A percentile compares a stretch with the other conserved stretches of the same genome.
Evolutionary conservation across 2,888 invertebrate species (phyloP).

Genomic region (Microchrysa polita): DNA sequence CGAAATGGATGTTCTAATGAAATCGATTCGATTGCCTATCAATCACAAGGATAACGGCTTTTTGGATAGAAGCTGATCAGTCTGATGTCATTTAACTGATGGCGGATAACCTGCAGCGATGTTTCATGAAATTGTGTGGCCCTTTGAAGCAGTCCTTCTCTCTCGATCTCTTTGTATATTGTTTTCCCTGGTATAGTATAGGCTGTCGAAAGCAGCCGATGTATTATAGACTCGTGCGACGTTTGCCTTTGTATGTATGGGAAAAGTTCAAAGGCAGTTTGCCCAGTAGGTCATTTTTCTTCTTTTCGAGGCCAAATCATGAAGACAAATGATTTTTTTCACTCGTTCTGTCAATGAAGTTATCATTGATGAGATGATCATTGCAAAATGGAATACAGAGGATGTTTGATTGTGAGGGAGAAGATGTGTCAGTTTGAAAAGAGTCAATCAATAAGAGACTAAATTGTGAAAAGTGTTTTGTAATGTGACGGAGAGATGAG

Average conservation of each 20-base stretch:
- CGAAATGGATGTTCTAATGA: conserved; percentile 49
- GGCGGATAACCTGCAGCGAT: conserved; percentile 20
- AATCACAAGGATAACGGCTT: conserved; percentile 47
- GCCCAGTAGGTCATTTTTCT: conserved; percentile 36
- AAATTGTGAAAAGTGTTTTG: neutral
- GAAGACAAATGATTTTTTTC: conserved; percentile 39
- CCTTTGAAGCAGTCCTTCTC: too few relatives aligned
- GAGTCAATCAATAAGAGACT: conserved; percentile 2
- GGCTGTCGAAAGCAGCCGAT: too few relatives aligned
- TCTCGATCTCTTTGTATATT: too few relatives aligned
- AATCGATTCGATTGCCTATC: conserved; percentile 49
- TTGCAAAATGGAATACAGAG: conserved; percentile 22
- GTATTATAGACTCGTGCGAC: too few relatives aligned
- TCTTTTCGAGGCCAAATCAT: conserved; percentile 32
- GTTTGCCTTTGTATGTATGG: neutral
- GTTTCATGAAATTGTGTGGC: neutral
- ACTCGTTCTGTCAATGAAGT: conserved; percentile 34
- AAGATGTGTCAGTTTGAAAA: neutral
- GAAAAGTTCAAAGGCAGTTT: conserved; percentile 9
- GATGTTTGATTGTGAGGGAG: neutral
- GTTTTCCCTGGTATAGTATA: too few relatives aligned
- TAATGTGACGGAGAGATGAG: neutral
- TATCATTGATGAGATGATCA: conserved; percentile 39
- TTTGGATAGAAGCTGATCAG: conserved; percentile 40
- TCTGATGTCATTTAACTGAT: conserved; percentile 43